Evolutionary conservation across 2,113 vertebrate species (phyloP).

Genomic region (Potamarius usumacintae): DNA sequence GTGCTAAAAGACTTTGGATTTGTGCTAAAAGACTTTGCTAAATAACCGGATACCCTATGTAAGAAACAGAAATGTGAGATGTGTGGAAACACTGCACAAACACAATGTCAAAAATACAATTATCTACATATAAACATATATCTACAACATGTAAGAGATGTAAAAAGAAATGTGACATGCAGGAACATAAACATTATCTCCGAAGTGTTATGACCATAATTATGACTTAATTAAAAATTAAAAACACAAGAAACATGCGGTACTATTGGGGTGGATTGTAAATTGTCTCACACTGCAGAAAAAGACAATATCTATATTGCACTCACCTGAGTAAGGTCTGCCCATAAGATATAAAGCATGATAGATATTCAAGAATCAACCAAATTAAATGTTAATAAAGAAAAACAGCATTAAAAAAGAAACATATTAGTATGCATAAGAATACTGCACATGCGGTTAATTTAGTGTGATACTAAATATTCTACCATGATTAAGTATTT

Average conservation of each 20-base stretch:
- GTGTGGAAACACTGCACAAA: constrained; percentile 8
- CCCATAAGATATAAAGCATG: constrained; percentile 83
- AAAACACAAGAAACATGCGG: background rate
- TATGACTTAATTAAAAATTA: background rate
- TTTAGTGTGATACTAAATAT: background rate
- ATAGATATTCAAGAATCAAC: constrained; percentile 71
- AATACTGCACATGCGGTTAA: background rate
- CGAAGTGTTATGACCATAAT: background rate
- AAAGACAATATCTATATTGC: constrained; percentile 31
- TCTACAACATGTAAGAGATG: background rate
- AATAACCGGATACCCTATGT: background rate
- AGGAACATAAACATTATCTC: background rate
- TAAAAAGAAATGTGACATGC: constrained; percentile 4
- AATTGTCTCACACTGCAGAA: constrained; percentile 42
- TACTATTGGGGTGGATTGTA: background rate
- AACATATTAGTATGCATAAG: constrained; percentile 24
- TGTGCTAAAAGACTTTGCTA: too few species aligned
- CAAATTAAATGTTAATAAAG: constrained; percentile 56
- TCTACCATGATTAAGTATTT: background rate
- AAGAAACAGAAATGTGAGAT: constrained; percentile 5
- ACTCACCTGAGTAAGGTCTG: constrained; percentile 96
- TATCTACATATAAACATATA: background rate
- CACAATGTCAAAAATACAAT: background rate
- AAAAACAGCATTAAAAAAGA: constrained; percentile 50
- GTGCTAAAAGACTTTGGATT: too few species aligned